A percentile compares a stretch with the other conserved stretches of the same genome.
These are phyloP conservation scores for Cheilosia variabilis DNA, from an alignment of 2,888 invertebrate genomes.

Conservation along the genomic window DNA sequence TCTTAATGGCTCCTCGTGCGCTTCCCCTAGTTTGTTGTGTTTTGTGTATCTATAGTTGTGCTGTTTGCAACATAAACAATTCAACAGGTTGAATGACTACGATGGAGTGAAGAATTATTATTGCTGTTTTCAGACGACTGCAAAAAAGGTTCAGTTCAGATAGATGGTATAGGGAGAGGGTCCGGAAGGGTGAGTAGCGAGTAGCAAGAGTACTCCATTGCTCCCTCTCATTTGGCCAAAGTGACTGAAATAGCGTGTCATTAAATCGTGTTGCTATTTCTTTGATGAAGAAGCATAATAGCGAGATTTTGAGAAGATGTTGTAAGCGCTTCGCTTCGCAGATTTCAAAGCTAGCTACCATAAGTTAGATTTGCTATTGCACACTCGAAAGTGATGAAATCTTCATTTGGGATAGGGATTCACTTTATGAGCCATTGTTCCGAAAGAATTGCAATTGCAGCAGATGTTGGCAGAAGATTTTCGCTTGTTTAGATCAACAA, in stretches of 20 bases:
- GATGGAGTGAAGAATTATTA: conserved; percentile 70
- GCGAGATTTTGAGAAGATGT: conserved; percentile 39
- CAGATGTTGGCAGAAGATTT: neutral
- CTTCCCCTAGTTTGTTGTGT: conserved; percentile 27
- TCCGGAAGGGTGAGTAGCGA: conserved; percentile 36
- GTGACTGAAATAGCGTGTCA: conserved; percentile 67
- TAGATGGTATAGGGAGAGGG: neutral
- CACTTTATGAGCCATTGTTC: conserved; percentile 60
- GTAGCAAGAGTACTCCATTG: neutral
- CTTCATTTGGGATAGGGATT: conserved; percentile 34
- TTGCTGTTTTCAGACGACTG: conserved; percentile 61
- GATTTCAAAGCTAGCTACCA: conserved; percentile 34
- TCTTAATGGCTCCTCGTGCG: conserved; percentile 36
- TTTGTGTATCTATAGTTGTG: conserved; percentile 4
- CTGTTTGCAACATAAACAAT: conserved; percentile 70
- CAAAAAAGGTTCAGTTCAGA: conserved; percentile 19
- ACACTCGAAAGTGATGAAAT: conserved; percentile 54
- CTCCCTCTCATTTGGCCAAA: conserved; percentile 64
- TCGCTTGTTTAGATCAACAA: too few relatives aligned
- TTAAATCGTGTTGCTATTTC: conserved; percentile 71
- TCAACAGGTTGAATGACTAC: conserved; percentile 75
- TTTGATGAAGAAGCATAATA: conserved; percentile 43
- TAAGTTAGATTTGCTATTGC: conserved; percentile 45
- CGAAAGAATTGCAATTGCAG: conserved; percentile 8
- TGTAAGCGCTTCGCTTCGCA: conserved; percentile 54